phyloP scores from a whole-genome alignment of 2,797 vertebrate genomes.

The Halcyon badia region DNA sequence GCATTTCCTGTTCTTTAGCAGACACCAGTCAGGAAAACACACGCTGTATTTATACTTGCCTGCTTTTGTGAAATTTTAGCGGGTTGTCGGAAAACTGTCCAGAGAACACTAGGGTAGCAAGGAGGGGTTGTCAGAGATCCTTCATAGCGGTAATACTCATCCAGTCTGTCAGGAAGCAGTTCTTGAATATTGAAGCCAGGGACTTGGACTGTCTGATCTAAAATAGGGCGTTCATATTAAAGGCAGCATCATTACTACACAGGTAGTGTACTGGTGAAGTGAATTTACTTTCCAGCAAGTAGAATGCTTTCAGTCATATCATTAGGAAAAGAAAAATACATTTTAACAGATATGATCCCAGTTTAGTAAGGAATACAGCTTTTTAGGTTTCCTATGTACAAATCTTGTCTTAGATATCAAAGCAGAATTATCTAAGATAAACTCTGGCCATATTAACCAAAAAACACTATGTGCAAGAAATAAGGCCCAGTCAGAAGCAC shows the following conservation, averaged over 20 bases:
- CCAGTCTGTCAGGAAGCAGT: slow-evolving; percentile 87
- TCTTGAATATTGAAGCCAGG: slow-evolving; percentile 88
- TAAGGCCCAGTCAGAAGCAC: background rate
- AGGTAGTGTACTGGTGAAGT: background rate
- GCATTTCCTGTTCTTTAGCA: background rate
- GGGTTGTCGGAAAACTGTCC: slow-evolving; percentile 91
- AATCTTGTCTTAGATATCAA: background rate
- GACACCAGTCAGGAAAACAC: background rate
- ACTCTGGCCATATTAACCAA: background rate
- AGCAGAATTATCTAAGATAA: background rate
- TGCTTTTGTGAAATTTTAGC: slow-evolving; percentile 90
- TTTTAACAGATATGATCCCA: background rate
- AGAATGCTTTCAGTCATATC: background rate
- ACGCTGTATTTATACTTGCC: slow-evolving; percentile 76
- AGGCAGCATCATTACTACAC: background rate
- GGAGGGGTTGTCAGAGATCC: slow-evolving; percentile 97
- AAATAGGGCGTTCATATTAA: background rate
- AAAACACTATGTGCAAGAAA: background rate
- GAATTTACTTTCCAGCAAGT: background rate
- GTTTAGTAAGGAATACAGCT: background rate
- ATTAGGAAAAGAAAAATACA: background rate
- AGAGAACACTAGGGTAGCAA: slow-evolving; percentile 93
- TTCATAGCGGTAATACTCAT: slow-evolving; percentile 93
- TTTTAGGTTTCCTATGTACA: background rate
- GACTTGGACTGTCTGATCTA: slow-evolving; percentile 87